These are phyloP conservation scores for Drosophila merina DNA, from an alignment of 2,888 invertebrate genomes.

Conservation along the genomic window DNA sequence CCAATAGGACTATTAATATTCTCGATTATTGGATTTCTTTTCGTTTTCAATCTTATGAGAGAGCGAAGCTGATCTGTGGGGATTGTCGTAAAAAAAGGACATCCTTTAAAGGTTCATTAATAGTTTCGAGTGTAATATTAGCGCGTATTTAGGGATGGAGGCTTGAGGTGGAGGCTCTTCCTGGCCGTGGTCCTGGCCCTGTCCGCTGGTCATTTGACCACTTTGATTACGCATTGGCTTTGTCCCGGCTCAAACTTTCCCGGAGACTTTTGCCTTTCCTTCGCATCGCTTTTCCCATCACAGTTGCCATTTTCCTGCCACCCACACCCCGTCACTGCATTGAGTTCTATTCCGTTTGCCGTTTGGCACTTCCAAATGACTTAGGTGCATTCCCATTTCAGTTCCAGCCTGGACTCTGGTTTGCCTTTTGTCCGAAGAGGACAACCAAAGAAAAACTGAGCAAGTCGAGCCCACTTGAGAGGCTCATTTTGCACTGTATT, in stretches of 20 bases:
- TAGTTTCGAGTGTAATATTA: constrained; percentile 5
- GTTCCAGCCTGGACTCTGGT: constrained; percentile 4
- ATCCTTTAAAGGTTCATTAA: background rate
- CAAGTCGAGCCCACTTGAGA: constrained; percentile 41
- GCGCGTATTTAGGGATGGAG: background rate
- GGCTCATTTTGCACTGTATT: constrained; percentile 60
- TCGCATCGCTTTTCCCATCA: background rate
- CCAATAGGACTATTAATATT: too few species aligned
- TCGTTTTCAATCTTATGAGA: too few species aligned
- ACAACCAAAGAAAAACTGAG: too few species aligned
- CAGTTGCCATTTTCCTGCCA: constrained; percentile 1
- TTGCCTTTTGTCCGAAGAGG: constrained; percentile 11
- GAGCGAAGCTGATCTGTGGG: background rate
- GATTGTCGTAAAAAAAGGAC: background rate
- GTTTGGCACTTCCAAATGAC: constrained; percentile 72
- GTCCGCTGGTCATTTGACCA: constrained; percentile 31
- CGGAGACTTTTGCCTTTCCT: constrained; percentile 8
- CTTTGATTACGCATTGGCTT: constrained; percentile 75
- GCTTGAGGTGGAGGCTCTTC: background rate
- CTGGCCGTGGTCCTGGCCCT: background rate
- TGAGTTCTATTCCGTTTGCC: constrained; percentile 48
- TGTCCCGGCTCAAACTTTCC: constrained; percentile 36
- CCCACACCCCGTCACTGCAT: background rate
- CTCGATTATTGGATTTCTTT: too few species aligned
- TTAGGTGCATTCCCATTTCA: constrained; percentile 41